These are phyloP conservation scores for Scrobipalpa atriplicella DNA, from an alignment of 2,888 invertebrate species.

Conservation along the genomic window DNA sequence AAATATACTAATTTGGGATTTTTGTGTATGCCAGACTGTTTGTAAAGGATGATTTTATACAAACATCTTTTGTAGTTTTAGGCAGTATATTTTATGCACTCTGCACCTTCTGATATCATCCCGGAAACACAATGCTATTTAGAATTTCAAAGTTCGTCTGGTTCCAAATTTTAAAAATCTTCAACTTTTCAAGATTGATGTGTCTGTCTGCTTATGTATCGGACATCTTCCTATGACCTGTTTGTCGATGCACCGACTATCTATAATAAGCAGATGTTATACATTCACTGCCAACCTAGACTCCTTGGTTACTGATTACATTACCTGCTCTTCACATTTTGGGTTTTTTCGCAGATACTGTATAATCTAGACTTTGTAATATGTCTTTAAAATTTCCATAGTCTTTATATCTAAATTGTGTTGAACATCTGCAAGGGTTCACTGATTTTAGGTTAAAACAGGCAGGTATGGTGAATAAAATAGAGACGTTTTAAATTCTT, in stretches of 20 bases:
- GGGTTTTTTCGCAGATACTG: not conserved
- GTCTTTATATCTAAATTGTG: not conserved
- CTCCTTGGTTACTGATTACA: constrained; percentile 56
- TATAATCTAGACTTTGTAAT: not conserved
- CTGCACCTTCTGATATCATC: constrained; percentile 24
- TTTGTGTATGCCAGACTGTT: too few species aligned
- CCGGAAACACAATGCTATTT: constrained; percentile 25
- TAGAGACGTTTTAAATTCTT: too few species aligned
- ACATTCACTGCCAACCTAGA: constrained; percentile 51
- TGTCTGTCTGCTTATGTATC: constrained; percentile 53
- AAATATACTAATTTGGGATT: too few species aligned
- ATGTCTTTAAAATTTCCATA: not conserved
- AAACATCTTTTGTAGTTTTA: not conserved
- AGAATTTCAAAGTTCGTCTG: constrained; percentile 34
- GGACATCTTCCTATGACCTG: constrained; percentile 69
- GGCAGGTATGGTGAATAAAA: too few species aligned
- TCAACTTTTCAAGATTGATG: constrained; percentile 61
- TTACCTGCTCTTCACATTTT: constrained; percentile 24
- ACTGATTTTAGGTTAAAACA: too few species aligned
- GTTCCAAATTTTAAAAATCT: constrained; percentile 43
- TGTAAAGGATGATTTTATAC: not conserved
- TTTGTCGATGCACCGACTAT: constrained; percentile 72
- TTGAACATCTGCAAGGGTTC: too few species aligned
- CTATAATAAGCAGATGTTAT: constrained; percentile 69
- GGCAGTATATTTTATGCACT: not conserved